phyloP scores from a whole-genome alignment of 2,888 invertebrate species.

The Strigamia transsilvanica region DNA sequence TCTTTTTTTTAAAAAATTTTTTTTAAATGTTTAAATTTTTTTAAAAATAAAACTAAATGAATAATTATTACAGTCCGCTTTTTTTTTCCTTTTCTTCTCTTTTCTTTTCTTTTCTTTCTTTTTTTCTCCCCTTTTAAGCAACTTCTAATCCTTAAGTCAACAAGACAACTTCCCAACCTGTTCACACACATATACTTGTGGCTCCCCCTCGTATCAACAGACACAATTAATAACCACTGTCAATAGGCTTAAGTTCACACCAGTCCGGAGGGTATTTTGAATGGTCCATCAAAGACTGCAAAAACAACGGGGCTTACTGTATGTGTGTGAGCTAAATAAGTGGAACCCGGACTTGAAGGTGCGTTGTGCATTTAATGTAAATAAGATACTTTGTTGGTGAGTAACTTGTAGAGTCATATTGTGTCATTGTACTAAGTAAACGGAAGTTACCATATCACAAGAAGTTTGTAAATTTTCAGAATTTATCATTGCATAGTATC shows the following conservation, averaged over 20 bases:
- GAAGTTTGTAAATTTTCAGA: no score
- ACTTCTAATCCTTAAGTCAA: conserved; percentile 27
- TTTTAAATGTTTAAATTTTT: not conserved
- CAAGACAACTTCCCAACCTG: conserved; percentile 22
- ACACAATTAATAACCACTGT: conserved; percentile 40
- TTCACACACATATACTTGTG: conserved; percentile 9
- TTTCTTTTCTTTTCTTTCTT: not conserved
- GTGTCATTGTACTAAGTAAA: not conserved
- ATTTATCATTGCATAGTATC: no score
- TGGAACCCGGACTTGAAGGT: not conserved
- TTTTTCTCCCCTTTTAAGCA: conserved; percentile 21
- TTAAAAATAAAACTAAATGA: not conserved
- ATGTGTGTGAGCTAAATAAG: not conserved
- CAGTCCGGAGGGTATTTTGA: conserved; percentile 26
- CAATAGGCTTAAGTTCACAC: conserved; percentile 26
- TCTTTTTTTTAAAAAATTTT: not conserved
- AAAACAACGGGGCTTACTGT: not conserved
- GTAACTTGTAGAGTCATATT: not conserved
- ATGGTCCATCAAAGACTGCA: not conserved
- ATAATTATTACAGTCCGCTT: not conserved
- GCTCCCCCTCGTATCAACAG: conserved; percentile 33
- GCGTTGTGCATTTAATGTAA: not conserved
- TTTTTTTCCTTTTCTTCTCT: not conserved
- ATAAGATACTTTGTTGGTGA: conserved; percentile 1
- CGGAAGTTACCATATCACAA: not conserved